These are phyloP conservation scores for Dendrolimus pini DNA, from an alignment of 2,888 invertebrate species.

Conservation along the genomic window DNA sequence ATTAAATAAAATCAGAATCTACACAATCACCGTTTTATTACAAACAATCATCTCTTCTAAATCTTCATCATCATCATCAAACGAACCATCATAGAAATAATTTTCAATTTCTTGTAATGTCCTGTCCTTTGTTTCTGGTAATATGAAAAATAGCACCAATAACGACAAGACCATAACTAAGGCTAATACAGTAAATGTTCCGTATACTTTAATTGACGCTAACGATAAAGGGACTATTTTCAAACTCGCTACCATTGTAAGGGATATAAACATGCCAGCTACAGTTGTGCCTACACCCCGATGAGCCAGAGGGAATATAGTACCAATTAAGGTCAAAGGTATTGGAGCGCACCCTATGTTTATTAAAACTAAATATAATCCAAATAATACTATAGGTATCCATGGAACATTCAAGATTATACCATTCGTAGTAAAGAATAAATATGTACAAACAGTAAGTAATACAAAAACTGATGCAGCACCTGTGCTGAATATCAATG, in stretches of 20 bases:
- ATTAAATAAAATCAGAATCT: not conserved
- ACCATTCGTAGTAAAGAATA: conserved; percentile 12
- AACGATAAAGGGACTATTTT: not conserved
- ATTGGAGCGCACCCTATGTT: conserved; percentile 35
- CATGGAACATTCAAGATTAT: conserved; percentile 16
- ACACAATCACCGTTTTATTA: not conserved
- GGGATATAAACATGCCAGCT: conserved; percentile 13
- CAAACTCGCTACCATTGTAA: not conserved
- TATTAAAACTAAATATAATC: conserved; percentile 26
- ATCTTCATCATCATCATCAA: not conserved
- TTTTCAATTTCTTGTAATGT: conserved; percentile 4
- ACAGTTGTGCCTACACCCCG: conserved; percentile 36
- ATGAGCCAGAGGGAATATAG: conserved; percentile 31
- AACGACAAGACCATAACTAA: not conserved
- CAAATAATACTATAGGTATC: conserved; percentile 17
- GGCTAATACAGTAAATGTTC: not conserved
- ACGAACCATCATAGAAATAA: not conserved
- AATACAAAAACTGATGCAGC: conserved; percentile 18
- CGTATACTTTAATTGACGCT: not conserved
- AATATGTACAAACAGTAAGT: conserved; percentile 16
- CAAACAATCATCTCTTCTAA: not conserved
- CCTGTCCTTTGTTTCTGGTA: conserved; percentile 4
- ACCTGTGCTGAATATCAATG: conserved; percentile 31
- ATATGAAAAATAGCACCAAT: not conserved
- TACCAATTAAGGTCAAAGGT: conserved; percentile 28